A percentile compares a stretch with the other conserved stretches of the same genome.
Evolutionary conservation across 1,140 invertebrate genomes (phyloP).

Genomic region (Drosophila repletoides): DNA sequence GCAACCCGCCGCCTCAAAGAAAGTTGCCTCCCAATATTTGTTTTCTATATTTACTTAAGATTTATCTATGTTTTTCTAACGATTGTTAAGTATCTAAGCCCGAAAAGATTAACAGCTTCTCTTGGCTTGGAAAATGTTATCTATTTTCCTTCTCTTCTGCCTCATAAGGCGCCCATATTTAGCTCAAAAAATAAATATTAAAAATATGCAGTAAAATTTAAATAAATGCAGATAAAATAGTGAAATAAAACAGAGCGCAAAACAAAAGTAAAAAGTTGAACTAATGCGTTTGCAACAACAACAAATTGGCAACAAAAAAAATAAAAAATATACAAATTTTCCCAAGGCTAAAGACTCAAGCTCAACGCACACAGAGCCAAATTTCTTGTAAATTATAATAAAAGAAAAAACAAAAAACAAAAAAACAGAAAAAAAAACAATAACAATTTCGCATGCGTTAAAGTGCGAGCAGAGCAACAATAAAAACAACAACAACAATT

Average conservation of each 20-base stretch:
- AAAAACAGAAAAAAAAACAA: constrained; percentile 64
- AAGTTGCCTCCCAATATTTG: no score
- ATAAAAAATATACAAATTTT: no score
- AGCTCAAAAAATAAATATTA: background rate
- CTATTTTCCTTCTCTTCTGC: no score
- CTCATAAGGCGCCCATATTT: no score
- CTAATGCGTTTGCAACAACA: constrained; percentile 26
- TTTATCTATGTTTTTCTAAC: no score
- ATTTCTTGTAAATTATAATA: constrained; percentile 65
- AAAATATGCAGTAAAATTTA: background rate
- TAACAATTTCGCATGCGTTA: constrained; percentile 68
- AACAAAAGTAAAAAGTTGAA: constrained; percentile 17
- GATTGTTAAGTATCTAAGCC: no score
- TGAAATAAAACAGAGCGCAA: constrained; percentile 13
- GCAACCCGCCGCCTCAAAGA: no score
- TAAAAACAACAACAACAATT: constrained; percentile 31
- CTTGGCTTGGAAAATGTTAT: no score
- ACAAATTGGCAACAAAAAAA: constrained; percentile 24
- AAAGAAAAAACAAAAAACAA: constrained; percentile 62
- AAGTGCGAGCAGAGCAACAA: constrained; percentile 14
- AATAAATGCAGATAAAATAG: background rate
- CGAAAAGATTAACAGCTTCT: no score
- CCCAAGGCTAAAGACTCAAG: constrained; percentile 50
- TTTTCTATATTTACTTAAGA: no score
- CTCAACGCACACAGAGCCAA: constrained; percentile 24